Conservation (phyloP, 1,140 invertebrate genomes). For the Drosophila eugracilis region DNA sequence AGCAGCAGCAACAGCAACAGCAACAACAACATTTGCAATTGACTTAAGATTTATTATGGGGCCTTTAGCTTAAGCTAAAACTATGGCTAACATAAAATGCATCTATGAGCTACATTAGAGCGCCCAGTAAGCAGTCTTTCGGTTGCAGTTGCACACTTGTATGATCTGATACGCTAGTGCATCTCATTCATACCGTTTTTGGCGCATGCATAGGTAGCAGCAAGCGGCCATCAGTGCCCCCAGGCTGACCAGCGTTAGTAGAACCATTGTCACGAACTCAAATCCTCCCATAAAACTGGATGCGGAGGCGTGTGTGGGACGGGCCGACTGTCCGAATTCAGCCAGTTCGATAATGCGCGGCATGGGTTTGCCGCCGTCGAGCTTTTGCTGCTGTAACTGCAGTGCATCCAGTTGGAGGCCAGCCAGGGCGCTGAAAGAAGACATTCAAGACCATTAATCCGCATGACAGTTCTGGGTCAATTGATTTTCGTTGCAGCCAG, state of each 20-base stretch:
- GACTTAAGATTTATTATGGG: constrained; percentile 68
- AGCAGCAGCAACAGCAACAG: constrained; percentile 26
- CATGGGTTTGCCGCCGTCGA: constrained; percentile 61
- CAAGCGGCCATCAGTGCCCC: constrained; percentile 91
- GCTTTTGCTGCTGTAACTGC: constrained; percentile 68
- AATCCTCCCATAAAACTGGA: constrained; percentile 87
- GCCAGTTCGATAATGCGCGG: constrained; percentile 87
- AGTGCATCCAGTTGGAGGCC: constrained; percentile 73
- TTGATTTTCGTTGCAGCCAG: constrained; percentile 2
- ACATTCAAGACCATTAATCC: constrained; percentile 13
- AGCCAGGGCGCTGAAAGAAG: constrained; percentile 50
- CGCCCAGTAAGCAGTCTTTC: constrained; percentile 29
- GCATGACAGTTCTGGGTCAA: constrained; percentile 32
- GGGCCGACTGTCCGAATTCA: constrained; percentile 84
- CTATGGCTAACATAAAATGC: constrained; percentile 51
- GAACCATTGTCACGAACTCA: constrained; percentile 91
- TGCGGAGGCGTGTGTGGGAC: constrained; percentile 52
- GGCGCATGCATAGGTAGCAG: constrained; percentile 90
- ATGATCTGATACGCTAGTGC: constrained; percentile 1
- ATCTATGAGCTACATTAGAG: constrained; percentile 28
- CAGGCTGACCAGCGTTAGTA: constrained; percentile 91
- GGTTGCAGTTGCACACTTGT: constrained; percentile 29
- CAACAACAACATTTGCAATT: constrained; percentile 51
- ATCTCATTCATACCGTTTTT: constrained; percentile 86
- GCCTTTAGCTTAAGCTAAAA: constrained; percentile 43